Percentiles rank a stretch among this genome's conserved stretches.
Conservation (phyloP, 2,113 vertebrate genomes). For the Sebastes fasciatus region DNA sequence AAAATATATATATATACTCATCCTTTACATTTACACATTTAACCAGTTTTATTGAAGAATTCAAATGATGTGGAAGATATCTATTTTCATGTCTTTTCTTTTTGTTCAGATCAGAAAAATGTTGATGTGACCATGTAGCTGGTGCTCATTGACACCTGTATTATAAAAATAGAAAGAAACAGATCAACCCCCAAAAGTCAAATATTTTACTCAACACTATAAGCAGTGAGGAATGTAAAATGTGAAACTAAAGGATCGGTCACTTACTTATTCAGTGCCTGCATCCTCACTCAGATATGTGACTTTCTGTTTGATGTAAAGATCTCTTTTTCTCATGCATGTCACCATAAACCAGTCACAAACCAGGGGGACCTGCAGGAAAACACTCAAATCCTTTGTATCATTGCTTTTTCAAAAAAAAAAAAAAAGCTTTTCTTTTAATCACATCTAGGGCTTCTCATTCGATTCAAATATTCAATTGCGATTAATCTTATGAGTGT, state of each 20-base stretch:
- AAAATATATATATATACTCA: not conserved
- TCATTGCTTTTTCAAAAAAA: fast-evolving
- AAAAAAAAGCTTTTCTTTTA: not conserved
- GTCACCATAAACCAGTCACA: constrained; percentile 88
- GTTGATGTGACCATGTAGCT: constrained; percentile 27
- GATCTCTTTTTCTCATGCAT: constrained; percentile 84
- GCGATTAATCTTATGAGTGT: no score
- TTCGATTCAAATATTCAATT: no score
- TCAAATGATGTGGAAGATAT: not conserved
- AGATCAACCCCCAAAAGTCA: not conserved
- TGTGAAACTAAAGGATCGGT: not conserved
- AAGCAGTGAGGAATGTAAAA: not conserved
- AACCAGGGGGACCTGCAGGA: constrained; percentile 84
- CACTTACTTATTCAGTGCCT: constrained; percentile 81
- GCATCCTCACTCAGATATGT: constrained; percentile 84
- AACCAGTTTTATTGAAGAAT: not conserved
- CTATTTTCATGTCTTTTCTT: not conserved
- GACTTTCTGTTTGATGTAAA: constrained; percentile 88
- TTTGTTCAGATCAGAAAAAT: not conserved
- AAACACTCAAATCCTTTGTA: not conserved
- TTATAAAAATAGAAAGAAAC: not conserved
- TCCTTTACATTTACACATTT: not conserved
- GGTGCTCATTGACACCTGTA: constrained; percentile 59
- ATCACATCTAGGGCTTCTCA: not conserved
- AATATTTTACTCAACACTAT: not conserved